Conservation (phyloP, 2,113 vertebrate species). For the Alligator sinensis region DNA sequence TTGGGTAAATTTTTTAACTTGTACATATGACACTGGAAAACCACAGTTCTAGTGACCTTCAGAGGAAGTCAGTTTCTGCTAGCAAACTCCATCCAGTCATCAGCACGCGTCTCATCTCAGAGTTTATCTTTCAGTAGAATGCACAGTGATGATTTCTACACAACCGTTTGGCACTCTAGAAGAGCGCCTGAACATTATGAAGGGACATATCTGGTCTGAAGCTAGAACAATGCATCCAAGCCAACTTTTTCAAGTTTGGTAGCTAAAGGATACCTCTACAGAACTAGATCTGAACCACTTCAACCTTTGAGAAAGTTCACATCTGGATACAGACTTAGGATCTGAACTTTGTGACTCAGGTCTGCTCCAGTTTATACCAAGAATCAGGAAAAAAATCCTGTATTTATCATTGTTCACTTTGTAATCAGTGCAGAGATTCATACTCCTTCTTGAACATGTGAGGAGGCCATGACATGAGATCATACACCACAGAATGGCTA, state of each 20-base stretch:
- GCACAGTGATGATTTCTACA: background rate
- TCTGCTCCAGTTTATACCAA: background rate
- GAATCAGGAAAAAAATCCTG: accelerated
- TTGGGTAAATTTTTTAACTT: background rate
- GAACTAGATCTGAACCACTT: background rate
- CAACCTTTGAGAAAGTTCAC: accelerated
- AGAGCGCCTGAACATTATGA: background rate
- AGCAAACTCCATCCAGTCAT: accelerated
- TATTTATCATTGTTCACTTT: background rate
- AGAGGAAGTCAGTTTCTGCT: background rate
- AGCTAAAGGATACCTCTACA: background rate
- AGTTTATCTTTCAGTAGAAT: accelerated
- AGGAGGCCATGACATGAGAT: background rate
- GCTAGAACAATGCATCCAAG: accelerated
- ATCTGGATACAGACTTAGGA: background rate
- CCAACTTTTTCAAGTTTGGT: background rate
- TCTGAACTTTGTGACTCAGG: accelerated
- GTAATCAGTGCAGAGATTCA: background rate
- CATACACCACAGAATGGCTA: accelerated
- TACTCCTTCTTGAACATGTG: background rate
- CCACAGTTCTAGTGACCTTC: background rate
- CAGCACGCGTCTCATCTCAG: background rate
- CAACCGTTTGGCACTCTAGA: accelerated
- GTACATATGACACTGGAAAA: accelerated
- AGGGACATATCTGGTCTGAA: background rate